Percentiles rank a stretch among this genome's conserved stretches.
phyloP scores from a whole-genome alignment of 2,797 vertebrate species.

The Lates japonicus region DNA sequence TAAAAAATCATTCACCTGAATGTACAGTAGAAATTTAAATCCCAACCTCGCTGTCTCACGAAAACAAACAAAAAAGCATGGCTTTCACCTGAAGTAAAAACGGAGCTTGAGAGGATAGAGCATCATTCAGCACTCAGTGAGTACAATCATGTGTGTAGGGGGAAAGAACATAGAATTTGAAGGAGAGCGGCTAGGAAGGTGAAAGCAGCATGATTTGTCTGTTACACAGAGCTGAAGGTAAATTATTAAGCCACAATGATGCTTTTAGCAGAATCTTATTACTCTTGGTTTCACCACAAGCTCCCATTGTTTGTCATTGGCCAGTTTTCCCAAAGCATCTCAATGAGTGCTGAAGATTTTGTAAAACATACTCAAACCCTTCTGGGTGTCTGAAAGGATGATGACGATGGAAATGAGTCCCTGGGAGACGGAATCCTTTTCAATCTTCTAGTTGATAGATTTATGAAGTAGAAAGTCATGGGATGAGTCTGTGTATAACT shows the following conservation, averaged over 20 bases:
- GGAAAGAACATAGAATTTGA: conserved; percentile 14
- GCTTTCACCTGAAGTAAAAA: conserved; percentile 3
- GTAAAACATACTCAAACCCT: conserved; percentile 19
- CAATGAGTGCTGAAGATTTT: background rate
- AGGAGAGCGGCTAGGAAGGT: background rate
- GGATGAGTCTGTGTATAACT: conserved; percentile 13
- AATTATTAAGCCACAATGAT: conserved; percentile 14
- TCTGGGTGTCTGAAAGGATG: conserved; percentile 9
- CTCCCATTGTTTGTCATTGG: background rate
- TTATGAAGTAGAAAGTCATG: conserved; percentile 40
- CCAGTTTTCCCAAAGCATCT: conserved; percentile 21
- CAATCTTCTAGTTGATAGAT: conserved; percentile 40
- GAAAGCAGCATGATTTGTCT: conserved; percentile 10
- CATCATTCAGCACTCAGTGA: conserved; percentile 3
- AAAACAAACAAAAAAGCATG: conserved; percentile 1
- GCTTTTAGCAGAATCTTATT: background rate
- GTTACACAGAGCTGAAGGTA: conserved; percentile 1
- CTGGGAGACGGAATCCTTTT: conserved; percentile 30
- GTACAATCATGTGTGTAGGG: background rate
- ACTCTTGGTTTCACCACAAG: conserved; percentile 2
- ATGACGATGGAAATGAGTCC: conserved; percentile 14
- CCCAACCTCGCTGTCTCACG: background rate
- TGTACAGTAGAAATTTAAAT: background rate
- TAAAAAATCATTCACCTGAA: background rate
- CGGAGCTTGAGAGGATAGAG: background rate